Conservation (phyloP, 2,888 invertebrate genomes). For the Nymphalis c-album region DNA sequence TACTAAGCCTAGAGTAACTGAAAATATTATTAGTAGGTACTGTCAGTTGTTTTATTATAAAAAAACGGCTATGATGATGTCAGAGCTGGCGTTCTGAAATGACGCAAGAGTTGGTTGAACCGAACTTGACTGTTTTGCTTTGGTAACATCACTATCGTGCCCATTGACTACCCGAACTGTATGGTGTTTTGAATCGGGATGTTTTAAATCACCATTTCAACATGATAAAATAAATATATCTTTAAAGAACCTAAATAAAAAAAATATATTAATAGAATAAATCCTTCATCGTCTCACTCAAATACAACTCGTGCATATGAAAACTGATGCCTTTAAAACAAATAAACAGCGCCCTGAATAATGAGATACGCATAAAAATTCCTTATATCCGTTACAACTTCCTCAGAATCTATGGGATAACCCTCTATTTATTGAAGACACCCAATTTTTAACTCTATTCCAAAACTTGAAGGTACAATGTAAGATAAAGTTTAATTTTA, state of each 20-base stretch:
- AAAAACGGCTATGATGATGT: too few relatives aligned
- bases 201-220: too few relatives aligned
- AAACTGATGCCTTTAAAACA: conserved; percentile 43
- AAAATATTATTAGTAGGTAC: too few relatives aligned
- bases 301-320: conserved; percentile 26
- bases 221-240: too few relatives aligned
- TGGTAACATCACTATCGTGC: too few relatives aligned
- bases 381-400: conserved; percentile 66
- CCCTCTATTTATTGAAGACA: conserved; percentile 25
- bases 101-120: too few relatives aligned
- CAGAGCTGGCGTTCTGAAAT: too few relatives aligned
- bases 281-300: conserved; percentile 21
- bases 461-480: conserved; percentile 38
- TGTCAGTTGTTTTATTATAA: too few relatives aligned
- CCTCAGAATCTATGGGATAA: conserved; percentile 51
- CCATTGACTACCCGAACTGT: too few relatives aligned
- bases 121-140: too few relatives aligned
- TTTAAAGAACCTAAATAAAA: not conserved
- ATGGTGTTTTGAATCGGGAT: too few relatives aligned
- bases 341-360: conserved; percentile 66
- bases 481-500: conserved; percentile 38
- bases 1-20: too few relatives aligned
- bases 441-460: conserved; percentile 43
- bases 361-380: conserved; percentile 72
- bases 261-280: not conserved